Percentiles rank a stretch among this genome's conserved stretches.
Conservation (phyloP, 2,797 vertebrate genomes). For the Protonibea diacanthus region DNA sequence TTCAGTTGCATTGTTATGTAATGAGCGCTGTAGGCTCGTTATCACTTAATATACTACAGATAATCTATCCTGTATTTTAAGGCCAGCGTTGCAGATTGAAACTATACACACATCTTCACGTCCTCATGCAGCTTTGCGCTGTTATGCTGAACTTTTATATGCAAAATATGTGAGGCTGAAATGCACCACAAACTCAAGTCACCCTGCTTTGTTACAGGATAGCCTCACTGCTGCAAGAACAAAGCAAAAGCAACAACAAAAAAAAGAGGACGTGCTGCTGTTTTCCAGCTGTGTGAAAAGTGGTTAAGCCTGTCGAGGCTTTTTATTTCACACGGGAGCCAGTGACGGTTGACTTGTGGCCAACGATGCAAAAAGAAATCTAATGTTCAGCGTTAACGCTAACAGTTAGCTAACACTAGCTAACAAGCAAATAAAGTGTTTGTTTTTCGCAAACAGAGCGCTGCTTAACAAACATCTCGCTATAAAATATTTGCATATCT, state of each 20-base stretch:
- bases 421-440: too few species aligned
- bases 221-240: background rate
- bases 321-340: background rate
- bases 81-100: too few species aligned
- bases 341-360: background rate
- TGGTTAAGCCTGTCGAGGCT: background rate
- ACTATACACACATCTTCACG: too few species aligned
- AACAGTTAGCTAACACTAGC: background rate
- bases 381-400: too few species aligned
- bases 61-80: background rate
- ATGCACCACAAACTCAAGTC: too few species aligned
- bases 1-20: background rate
- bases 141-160: background rate
- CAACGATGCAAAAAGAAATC: too few species aligned
- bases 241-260: background rate
- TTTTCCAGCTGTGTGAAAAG: background rate
- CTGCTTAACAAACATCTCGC: too few species aligned
- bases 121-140: background rate
- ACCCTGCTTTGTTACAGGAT: background rate
- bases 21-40: background rate
- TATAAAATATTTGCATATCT: too few species aligned
- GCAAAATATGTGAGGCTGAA: too few species aligned
- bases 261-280: background rate
- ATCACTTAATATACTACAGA: background rate
- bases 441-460: too few species aligned